Conservation (phyloP, 2,797 vertebrate genomes). For the Picus viridis region DNA sequence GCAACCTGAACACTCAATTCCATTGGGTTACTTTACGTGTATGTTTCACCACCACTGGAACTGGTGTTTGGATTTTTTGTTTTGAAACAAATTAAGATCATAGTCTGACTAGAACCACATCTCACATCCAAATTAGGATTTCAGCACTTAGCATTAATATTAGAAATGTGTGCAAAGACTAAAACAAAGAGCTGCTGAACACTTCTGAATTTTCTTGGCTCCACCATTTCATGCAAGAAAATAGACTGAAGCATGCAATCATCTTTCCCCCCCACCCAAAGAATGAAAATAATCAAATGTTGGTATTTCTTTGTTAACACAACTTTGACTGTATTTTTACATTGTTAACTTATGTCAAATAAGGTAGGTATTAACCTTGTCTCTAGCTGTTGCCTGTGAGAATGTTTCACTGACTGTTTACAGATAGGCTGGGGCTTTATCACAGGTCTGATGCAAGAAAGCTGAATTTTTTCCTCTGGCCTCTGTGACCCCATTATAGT, state of each 20-base stretch:
- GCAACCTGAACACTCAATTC: background rate
- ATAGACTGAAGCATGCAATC: background rate
- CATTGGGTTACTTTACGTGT: background rate
- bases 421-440: slow-evolving; percentile 55
- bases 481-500: slow-evolving; percentile 59
- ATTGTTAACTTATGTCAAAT: slow-evolving; percentile 33
- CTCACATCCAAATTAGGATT: background rate
- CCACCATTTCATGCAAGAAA: background rate
- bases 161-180: background rate
- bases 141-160: background rate
- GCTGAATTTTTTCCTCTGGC: slow-evolving; percentile 53
- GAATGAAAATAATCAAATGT: background rate
- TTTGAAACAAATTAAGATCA: background rate
- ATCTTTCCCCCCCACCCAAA: background rate
- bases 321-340: slow-evolving; percentile 26
- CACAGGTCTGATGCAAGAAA: slow-evolving; percentile 71
- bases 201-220: background rate
- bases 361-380: slow-evolving; percentile 3
- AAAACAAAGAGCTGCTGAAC: background rate
- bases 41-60: background rate
- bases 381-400: slow-evolving; percentile 37
- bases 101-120: background rate
- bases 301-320: background rate
- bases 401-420: slow-evolving; percentile 58
- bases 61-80: background rate